These are phyloP conservation scores for Drosophila kambysellisi DNA, from an alignment of 2,888 invertebrate genomes.

Conservation along the genomic window DNA sequence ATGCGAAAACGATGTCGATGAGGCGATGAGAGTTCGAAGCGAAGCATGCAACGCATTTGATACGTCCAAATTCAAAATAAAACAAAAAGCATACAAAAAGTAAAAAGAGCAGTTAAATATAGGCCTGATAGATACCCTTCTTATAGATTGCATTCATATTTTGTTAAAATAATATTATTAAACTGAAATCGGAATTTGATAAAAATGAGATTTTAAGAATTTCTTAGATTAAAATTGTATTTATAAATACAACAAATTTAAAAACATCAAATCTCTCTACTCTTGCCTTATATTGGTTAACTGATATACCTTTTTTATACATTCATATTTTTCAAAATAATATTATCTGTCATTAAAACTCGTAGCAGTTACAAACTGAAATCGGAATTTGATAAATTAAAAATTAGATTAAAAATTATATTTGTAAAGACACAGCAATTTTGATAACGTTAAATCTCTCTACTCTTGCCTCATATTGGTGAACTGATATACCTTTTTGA, in stretches of 20 bases:
- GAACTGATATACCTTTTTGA: not conserved
- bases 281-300: no score
- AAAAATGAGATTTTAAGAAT: not conserved
- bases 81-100: slow-evolving; percentile 22
- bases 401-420: not conserved
- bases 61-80: slow-evolving; percentile 51
- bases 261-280: no score
- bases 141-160: not conserved
- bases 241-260: not conserved
- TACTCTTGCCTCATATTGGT: not conserved
- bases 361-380: not conserved
- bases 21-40: slow-evolving; percentile 49
- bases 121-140: not conserved
- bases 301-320: no score
- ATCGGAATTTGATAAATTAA: not conserved
- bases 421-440: not conserved
- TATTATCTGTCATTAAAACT: not conserved
- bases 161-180: not conserved
- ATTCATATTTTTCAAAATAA: not conserved
- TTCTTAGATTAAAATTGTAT: not conserved
- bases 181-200: not conserved
- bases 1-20: slow-evolving; percentile 47
- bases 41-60: slow-evolving; percentile 73
- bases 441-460: no score
- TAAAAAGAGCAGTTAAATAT: not conserved